A percentile compares a stretch with the other conserved stretches of the same genome.
phyloP scores from a whole-genome alignment of 2,113 vertebrate genomes.

The Notiomystis cincta region DNA sequence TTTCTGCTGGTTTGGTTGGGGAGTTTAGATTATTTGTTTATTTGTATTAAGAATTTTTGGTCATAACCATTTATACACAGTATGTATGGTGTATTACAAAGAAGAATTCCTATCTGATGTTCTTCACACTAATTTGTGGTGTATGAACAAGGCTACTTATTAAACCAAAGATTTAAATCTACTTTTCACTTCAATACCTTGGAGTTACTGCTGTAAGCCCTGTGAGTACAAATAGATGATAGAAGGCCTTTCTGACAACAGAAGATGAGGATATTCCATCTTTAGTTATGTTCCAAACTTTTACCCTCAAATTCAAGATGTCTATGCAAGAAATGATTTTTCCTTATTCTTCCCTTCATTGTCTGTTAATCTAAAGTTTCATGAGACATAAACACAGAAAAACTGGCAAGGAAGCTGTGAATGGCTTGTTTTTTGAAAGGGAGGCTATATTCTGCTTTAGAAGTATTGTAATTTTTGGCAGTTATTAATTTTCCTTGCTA shows the following conservation, averaged over 20 bases:
- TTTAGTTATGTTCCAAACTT: background rate
- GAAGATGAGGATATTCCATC: background rate
- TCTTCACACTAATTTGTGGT: background rate
- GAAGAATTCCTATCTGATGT: background rate
- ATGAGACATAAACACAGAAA: background rate
- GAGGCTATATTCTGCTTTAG: background rate
- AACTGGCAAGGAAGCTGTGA: background rate
- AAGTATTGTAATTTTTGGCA: background rate
- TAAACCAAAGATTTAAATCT: background rate
- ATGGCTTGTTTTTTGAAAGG: background rate
- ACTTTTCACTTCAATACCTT: background rate
- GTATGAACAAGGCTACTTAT: background rate
- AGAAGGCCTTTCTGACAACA: background rate
- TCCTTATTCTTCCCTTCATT: background rate
- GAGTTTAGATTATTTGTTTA: background rate
- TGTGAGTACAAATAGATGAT: accelerated
- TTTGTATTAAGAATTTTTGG: background rate
- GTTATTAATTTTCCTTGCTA: background rate
- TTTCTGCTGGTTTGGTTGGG: accelerated
- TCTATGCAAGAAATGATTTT: background rate
- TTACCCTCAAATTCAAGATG: background rate
- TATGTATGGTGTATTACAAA: background rate
- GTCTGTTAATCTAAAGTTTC: background rate
- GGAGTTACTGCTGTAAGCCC: background rate
- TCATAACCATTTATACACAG: background rate